A percentile compares a stretch with the other conserved stretches of the same genome.
These are phyloP conservation scores for Balanococcus diminutus DNA, from an alignment of 2,888 invertebrate species.

Conservation along the genomic window DNA sequence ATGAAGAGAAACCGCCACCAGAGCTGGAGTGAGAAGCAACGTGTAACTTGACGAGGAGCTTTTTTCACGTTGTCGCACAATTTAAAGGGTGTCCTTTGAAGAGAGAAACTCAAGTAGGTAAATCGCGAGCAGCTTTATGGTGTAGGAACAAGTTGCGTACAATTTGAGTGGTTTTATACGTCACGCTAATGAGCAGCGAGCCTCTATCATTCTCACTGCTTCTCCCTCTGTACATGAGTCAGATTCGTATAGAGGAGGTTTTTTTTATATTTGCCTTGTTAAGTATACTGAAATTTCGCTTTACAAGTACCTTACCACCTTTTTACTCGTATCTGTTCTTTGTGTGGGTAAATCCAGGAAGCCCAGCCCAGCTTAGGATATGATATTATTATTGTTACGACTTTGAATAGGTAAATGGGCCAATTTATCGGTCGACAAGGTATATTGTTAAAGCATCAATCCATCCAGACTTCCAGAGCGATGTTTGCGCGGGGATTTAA, in stretches of 20 bases:
- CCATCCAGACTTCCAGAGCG: too few species aligned
- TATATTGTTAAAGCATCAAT: too few species aligned
- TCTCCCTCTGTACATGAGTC: too few species aligned
- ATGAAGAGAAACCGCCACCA: not conserved
- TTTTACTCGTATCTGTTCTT: not conserved
- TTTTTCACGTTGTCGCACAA: not conserved
- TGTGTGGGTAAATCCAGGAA: too few species aligned
- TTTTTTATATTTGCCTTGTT: not conserved
- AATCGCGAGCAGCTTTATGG: not conserved
- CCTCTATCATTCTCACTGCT: not conserved
- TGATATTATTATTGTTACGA: not conserved
- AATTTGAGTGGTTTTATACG: conserved; percentile 2
- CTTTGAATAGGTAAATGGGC: not conserved
- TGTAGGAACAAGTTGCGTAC: not conserved
- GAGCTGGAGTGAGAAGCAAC: too few species aligned
- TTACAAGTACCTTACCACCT: not conserved
- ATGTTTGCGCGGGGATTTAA: not conserved
- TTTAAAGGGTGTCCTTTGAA: conserved; percentile 25
- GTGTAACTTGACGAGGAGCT: not conserved
- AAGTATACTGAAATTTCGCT: not conserved
- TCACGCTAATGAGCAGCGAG: not conserved
- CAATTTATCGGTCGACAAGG: not conserved
- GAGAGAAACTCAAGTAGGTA: conserved; percentile 10
- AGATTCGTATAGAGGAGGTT: too few species aligned
- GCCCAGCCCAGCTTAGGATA: not conserved